phyloP scores from a whole-genome alignment of 2,797 vertebrate genomes.

The Anisognathus igniventris region DNA sequence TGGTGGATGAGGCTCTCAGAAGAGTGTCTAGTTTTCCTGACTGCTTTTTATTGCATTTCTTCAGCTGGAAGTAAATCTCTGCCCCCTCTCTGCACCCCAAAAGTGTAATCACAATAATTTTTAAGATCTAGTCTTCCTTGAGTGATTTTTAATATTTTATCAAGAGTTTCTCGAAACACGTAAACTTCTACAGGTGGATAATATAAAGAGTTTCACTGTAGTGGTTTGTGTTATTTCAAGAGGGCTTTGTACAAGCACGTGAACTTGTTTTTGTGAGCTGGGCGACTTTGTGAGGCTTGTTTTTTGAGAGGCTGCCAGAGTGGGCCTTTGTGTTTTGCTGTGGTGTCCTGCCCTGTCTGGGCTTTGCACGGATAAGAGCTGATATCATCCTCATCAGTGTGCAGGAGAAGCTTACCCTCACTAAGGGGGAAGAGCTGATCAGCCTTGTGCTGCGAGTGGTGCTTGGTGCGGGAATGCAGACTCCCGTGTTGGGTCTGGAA shows the following conservation, averaged over 20 bases:
- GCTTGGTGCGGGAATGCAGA: background rate
- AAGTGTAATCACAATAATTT: background rate
- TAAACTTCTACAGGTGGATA: background rate
- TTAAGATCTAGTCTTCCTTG: background rate
- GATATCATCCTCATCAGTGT: rapidly evolving
- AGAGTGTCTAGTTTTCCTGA: background rate
- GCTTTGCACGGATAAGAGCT: background rate
- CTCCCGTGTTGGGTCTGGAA: background rate
- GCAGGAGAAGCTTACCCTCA: background rate
- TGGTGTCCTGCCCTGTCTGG: background rate
- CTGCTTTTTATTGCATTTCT: background rate
- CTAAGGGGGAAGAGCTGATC: background rate
- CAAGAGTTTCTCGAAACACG: background rate
- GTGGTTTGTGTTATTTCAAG: background rate
- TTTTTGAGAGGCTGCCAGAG: background rate
- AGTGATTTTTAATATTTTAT: background rate
- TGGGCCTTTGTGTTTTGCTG: background rate
- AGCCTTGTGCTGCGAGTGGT: background rate
- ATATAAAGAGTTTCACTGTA: background rate
- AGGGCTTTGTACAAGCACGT: background rate
- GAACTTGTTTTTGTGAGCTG: background rate
- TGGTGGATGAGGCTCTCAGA: background rate
- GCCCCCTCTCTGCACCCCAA: rapidly evolving
- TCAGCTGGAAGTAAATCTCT: background rate
- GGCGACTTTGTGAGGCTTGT: background rate